Conservation (phyloP, 2,888 invertebrate genomes). For the Piscicola geometra region DNA sequence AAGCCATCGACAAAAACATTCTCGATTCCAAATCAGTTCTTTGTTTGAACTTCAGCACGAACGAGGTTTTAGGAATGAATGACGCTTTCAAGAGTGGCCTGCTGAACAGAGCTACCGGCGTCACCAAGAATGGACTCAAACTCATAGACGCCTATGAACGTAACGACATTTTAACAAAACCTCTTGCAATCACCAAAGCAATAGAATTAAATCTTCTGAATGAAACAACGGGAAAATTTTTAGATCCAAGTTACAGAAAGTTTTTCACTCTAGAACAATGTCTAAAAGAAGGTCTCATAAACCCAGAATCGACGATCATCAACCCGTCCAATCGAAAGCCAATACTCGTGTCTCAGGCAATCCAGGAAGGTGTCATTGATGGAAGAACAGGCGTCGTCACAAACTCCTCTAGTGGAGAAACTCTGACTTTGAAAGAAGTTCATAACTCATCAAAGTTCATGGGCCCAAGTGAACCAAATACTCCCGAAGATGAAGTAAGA, state of each 20-base stretch:
- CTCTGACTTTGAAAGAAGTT: conserved; percentile 47
- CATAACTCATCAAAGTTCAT: conserved; percentile 33
- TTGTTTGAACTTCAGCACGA: conserved; percentile 41
- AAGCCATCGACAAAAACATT: conserved; percentile 41
- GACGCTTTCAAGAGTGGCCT: conserved; percentile 61
- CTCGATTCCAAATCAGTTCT: conserved; percentile 42
- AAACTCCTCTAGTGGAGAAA: conserved; percentile 59
- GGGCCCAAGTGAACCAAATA: too few species aligned
- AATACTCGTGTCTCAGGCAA: conserved; percentile 40
- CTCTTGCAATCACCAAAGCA: conserved; percentile 43
- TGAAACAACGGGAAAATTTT: conserved; percentile 44
- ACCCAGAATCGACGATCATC: conserved; percentile 42
- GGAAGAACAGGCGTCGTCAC: conserved; percentile 42
- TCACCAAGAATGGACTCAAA: conserved; percentile 64
- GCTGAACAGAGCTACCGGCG: conserved; percentile 70
- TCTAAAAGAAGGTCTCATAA: conserved; percentile 42
- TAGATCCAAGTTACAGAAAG: conserved; percentile 43
- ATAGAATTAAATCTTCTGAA: conserved; percentile 44
- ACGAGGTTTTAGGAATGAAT: conserved; percentile 43
- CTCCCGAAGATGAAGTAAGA: conserved; percentile 31
- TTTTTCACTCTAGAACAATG: conserved; percentile 44
- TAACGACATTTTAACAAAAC: conserved; percentile 42
- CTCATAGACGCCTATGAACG: conserved; percentile 72
- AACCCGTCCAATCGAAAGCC: conserved; percentile 42
- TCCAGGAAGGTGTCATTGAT: conserved; percentile 43